A percentile compares a stretch with the other conserved stretches of the same genome.
Conservation (phyloP, 2,888 invertebrate species). For the Ypsolopha sequella region DNA sequence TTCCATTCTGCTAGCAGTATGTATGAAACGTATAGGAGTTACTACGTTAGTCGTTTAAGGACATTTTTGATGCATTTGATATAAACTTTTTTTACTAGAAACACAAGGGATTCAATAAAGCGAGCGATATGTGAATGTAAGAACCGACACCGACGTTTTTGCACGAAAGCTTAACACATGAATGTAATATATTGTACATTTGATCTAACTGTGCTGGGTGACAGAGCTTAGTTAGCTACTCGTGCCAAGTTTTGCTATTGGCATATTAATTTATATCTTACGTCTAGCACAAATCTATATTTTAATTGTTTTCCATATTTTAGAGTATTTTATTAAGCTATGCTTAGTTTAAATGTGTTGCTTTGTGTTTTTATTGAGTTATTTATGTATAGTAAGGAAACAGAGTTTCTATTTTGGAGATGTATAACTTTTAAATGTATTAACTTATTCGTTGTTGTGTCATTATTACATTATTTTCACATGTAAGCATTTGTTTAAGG, state of each 20-base stretch:
- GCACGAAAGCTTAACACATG: constrained; percentile 62
- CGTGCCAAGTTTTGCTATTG: constrained; percentile 69
- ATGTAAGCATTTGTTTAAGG: constrained; percentile 28
- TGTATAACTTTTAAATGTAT: constrained; percentile 51
- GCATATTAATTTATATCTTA: constrained; percentile 32
- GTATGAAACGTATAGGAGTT: constrained; percentile 46
- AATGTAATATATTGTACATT: constrained; percentile 71
- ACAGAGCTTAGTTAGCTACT: constrained; percentile 33
- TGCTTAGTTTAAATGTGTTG: constrained; percentile 62
- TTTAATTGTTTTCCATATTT: constrained; percentile 58
- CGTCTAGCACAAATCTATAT: constrained; percentile 40
- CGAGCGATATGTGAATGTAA: constrained; percentile 59
- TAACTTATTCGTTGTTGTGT: constrained; percentile 69
- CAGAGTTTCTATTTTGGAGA: constrained; percentile 62
- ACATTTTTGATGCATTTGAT: constrained; percentile 71
- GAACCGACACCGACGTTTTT: constrained; percentile 59
- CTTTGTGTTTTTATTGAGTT: constrained; percentile 65
- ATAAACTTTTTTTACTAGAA: constrained; percentile 70
- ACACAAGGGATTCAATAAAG: constrained; percentile 54
- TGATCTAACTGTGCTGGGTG: constrained; percentile 69
- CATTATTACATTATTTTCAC: constrained; percentile 41
- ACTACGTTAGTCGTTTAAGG: constrained; percentile 69
- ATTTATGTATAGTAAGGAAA: constrained; percentile 58
- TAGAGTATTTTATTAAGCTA: constrained; percentile 57
- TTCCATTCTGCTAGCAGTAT: constrained; percentile 57